A percentile compares a stretch with the other conserved stretches of the same genome.
Evolutionary conservation across 2,113 vertebrate genomes (phyloP).

Genomic region (Catagonus wagneri): DNA sequence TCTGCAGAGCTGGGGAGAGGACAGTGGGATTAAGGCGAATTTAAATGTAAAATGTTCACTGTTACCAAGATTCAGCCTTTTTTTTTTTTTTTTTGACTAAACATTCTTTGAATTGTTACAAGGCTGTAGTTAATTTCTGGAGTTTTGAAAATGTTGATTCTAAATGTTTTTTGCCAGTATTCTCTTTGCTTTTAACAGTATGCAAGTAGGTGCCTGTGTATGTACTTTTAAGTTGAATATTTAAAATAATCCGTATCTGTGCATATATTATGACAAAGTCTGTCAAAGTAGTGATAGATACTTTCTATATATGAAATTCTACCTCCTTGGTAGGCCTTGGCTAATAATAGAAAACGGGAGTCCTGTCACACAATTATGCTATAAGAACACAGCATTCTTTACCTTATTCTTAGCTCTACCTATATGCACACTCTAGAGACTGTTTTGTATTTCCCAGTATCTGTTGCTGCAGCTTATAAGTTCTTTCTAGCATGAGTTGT

Average conservation of each 20-base stretch:
- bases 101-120: neutral
- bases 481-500: neutral
- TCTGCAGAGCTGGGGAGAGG: neutral
- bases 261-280: neutral
- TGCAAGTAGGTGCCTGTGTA: neutral
- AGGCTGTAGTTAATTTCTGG: neutral
- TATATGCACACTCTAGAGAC: neutral
- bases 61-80: neutral
- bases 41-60: neutral
- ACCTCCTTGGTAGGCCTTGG: neutral
- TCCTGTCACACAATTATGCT: neutral
- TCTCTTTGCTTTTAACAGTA: neutral
- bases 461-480: neutral
- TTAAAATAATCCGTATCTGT: neutral
- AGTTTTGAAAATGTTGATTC: neutral
- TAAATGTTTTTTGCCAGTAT: neutral
- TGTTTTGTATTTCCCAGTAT: neutral
- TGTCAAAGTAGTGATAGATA: neutral
- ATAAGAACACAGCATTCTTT: neutral
- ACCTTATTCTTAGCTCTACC: neutral
- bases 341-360: neutral
- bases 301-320: neutral
- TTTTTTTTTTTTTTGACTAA: neutral
- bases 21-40: neutral
- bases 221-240: neutral